phyloP scores from a whole-genome alignment of 2,888 invertebrate genomes.

The Abrostola triplasia region DNA sequence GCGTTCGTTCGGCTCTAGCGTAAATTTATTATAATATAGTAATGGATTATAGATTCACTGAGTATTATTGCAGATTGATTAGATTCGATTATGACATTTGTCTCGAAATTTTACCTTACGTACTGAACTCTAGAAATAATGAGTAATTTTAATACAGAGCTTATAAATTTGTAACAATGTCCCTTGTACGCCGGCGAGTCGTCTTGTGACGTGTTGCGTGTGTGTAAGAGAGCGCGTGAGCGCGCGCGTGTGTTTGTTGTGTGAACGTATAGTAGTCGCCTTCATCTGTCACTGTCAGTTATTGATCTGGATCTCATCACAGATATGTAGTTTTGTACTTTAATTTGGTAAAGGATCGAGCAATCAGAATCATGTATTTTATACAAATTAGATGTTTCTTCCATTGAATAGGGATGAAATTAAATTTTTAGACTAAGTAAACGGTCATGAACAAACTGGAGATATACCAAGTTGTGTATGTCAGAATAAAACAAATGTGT shows the following conservation, averaged over 20 bases:
- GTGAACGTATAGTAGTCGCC: conserved; percentile 60
- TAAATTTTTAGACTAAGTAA: conserved; percentile 79
- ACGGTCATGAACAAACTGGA: conserved; percentile 86
- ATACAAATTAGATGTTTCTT: conserved; percentile 83
- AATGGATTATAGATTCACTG: conserved; percentile 86
- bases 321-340: conserved; percentile 84
- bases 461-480: conserved; percentile 84
- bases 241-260: conserved; percentile 50
- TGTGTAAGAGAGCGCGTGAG: conserved; percentile 51
- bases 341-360: conserved; percentile 78
- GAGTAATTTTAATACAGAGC: conserved; percentile 74
- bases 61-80: conserved; percentile 87
- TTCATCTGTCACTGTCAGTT: conserved; percentile 65
- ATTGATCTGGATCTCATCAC: conserved; percentile 83
- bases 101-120: conserved; percentile 75
- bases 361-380: conserved; percentile 87
- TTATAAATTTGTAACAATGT: conserved; percentile 69
- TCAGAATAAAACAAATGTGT: conserved; percentile 84
- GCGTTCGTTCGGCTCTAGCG: conserved; percentile 72
- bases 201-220: conserved; percentile 49
- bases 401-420: conserved; percentile 83
- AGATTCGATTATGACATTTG: conserved; percentile 78
- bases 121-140: conserved; percentile 77
- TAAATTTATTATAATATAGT: conserved; percentile 86
- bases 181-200: conserved; percentile 61